These are phyloP conservation scores for Acromyrmex heyeri DNA, from an alignment of 1,140 invertebrate species.

Conservation along the genomic window DNA sequence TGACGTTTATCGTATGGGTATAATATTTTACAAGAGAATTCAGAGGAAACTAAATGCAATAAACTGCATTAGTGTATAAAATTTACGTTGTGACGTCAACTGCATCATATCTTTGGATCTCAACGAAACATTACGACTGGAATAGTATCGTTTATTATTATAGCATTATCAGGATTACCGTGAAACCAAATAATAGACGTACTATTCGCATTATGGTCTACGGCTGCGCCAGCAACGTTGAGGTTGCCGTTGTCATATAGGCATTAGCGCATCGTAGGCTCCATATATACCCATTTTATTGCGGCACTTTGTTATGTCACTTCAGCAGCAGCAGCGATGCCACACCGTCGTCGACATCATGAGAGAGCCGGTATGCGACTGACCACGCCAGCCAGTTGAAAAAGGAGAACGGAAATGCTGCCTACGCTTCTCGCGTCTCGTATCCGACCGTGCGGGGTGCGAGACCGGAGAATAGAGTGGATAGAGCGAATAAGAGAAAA, in stretches of 20 bases:
- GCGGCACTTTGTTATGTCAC: slow-evolving; percentile 69
- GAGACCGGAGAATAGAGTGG: slow-evolving; percentile 22
- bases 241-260: not conserved
- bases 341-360: slow-evolving; percentile 35
- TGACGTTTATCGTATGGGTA: not conserved
- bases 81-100: not conserved
- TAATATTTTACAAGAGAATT: not conserved
- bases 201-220: not conserved
- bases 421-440: slow-evolving; percentile 20
- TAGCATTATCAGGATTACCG: slow-evolving; percentile 68
- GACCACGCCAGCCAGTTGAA: slow-evolving; percentile 29
- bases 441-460: not conserved
- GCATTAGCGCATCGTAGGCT: not conserved
- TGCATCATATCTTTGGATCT: not conserved
- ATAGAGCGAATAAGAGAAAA: not conserved
- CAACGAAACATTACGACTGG: slow-evolving; percentile 64
- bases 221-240: not conserved
- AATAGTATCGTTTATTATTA: slow-evolving; percentile 61
- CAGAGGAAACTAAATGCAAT: not conserved
- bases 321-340: slow-evolving; percentile 46
- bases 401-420: slow-evolving; percentile 60
- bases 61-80: not conserved
- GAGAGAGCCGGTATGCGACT: slow-evolving; percentile 22
- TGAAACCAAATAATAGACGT: slow-evolving; percentile 72
- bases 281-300: slow-evolving; percentile 68